Base-by-base conservation (phyloP, 2,888 invertebrate species). In the Drosophila paranaensis region DNA sequence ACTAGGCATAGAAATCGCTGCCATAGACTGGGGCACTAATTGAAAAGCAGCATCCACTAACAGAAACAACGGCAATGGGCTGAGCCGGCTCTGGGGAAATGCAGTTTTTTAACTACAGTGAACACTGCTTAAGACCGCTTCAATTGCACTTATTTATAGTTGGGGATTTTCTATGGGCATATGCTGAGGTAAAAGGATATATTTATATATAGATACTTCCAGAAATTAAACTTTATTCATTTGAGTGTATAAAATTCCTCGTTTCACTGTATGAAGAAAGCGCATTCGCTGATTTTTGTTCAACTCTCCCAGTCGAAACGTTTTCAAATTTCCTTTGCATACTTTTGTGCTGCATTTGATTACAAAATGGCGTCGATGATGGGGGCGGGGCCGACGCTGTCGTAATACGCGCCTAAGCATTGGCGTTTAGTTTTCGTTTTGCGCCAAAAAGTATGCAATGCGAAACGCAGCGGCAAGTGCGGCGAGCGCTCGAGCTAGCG, bases 391-490 rank as follows among this genome's bases (percentile, higher is more conserved):
- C 30, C 33, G 51, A 46, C 51, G 50, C 42, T 14, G 46, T 69
- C 74, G 88, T 89, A 84, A 89, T 84, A 89, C 66, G 69, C 73
- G 88, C 88, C 88, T 89, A 85, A 85, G 82, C 82, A 89, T 82
- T 76, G 79, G 58, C 82, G 71, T 85, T 89, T 84, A 84, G 71
- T 84, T 84, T 67, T 80, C 85, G 86, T 85, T 89, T 84, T 88
- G 4, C 71, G 60, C 71, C 70, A 71, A 79, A 83, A 75, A 65
- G 73, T 68, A 70, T 84, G 82, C 80, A 82, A 82, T 70, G 58
- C 65, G 64, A 82, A 77, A 70, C 74, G 77, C 72, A 82, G 71
- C 71, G 60, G 55, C 65, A 68, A 57, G 60, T 50, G 33, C 33
- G 33, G 33, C n/a, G n/a, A 42, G 14, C 25, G 53, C 54, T 55